phyloP scores from a whole-genome alignment of 2,113 vertebrate species.

The Copsychus sechellarum region DNA sequence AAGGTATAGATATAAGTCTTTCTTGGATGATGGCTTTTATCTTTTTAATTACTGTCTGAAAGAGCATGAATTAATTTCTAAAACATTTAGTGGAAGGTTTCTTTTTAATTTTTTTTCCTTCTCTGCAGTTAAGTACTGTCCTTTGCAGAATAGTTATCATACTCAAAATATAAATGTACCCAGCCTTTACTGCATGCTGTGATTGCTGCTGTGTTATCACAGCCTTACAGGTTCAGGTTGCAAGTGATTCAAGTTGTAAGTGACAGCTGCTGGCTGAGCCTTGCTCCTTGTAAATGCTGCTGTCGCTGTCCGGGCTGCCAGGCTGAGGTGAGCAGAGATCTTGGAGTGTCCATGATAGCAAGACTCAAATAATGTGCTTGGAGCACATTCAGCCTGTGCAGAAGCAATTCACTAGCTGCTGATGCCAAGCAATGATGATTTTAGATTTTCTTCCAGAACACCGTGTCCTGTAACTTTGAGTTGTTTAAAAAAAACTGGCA shows the following conservation, averaged over 20 bases:
- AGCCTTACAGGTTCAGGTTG: constrained; percentile 26
- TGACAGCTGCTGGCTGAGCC: constrained; percentile 30
- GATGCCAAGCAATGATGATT: constrained; percentile 34
- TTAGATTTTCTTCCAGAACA: constrained; percentile 26
- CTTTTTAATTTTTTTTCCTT: not conserved
- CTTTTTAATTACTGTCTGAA: not conserved
- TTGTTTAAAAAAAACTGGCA: not conserved
- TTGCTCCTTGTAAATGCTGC: not conserved
- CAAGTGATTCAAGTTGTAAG: not conserved
- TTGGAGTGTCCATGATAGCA: not conserved
- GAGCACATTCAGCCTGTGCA: not conserved
- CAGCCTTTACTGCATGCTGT: not conserved
- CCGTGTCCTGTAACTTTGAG: constrained; percentile 10
- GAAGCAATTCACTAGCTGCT: constrained; percentile 16
- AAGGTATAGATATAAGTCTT: not conserved
- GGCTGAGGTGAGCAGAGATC: not conserved
- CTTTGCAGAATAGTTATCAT: constrained; percentile 3
- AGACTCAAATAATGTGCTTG: not conserved
- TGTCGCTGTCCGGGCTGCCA: not conserved
- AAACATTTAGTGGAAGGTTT: not conserved
- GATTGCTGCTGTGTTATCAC: constrained; percentile 54
- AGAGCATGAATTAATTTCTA: not conserved
- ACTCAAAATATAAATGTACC: not conserved
- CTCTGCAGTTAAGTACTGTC: constrained; percentile 4
- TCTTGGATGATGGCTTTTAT: not conserved